A percentile compares a stretch with the other conserved stretches of the same genome.
phyloP scores from a whole-genome alignment of 2,888 invertebrate genomes.

The Nomada ruficornis region DNA sequence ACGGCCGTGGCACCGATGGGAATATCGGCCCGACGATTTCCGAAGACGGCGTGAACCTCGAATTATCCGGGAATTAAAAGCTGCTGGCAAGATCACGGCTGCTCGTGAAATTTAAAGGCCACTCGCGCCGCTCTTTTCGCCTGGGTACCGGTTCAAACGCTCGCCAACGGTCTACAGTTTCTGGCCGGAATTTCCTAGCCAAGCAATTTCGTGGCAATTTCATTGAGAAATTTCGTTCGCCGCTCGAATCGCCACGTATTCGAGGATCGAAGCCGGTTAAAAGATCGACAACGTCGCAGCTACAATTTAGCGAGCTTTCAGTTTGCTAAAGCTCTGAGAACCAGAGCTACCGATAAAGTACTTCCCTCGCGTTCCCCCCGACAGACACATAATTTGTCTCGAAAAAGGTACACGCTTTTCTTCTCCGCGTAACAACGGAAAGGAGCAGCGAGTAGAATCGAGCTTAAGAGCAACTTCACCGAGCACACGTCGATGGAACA shows the following conservation, averaged over 20 bases:
- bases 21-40: constrained; percentile 13
- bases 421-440: too few species aligned
- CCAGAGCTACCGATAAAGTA: too few species aligned
- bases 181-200: too few species aligned
- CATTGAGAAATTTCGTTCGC: too few species aligned
- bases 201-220: too few species aligned
- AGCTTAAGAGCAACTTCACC: not conserved
- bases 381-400: not conserved
- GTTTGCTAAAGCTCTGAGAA: too few species aligned
- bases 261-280: not conserved
- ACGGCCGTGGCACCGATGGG: constrained; percentile 1
- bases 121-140: not conserved
- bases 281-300: not conserved
- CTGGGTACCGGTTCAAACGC: too few species aligned
- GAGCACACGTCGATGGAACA: not conserved
- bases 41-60: constrained; percentile 20
- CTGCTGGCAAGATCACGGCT: constrained; percentile 8
- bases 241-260: not conserved
- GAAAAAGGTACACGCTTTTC: not conserved
- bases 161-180: too few species aligned
- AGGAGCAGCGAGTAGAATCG: not conserved
- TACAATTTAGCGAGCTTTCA: too few species aligned
- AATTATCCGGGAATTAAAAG: constrained; percentile 28
- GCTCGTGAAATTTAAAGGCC: constrained; percentile 10
- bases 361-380: not conserved